Conservation (phyloP, 2,888 invertebrate species). For the Shargacucullia verbasci region DNA sequence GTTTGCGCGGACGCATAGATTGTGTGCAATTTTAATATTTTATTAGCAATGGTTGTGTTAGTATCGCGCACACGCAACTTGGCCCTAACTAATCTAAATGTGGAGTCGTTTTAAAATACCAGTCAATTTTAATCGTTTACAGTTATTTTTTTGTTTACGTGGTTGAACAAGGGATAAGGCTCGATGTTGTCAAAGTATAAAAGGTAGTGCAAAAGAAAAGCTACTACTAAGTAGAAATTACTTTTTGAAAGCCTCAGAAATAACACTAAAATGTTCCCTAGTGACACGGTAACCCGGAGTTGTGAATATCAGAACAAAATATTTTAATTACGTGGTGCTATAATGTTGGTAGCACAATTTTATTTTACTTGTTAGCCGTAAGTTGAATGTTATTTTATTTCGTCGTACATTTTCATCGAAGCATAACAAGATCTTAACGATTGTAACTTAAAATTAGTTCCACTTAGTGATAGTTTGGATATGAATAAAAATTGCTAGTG, state of each 20-base stretch:
- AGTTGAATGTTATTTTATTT: conserved; percentile 70
- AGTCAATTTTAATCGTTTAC: conserved; percentile 43
- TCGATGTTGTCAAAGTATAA: neutral
- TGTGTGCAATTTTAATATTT: conserved; percentile 83
- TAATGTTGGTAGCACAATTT: conserved; percentile 76
- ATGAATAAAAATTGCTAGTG: conserved; percentile 71
- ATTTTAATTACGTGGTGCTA: conserved; percentile 81
- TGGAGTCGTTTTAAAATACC: conserved; percentile 48
- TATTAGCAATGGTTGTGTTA: conserved; percentile 80
- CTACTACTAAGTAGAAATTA: neutral
- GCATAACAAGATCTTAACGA: conserved; percentile 52
- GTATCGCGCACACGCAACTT: conserved; percentile 68
- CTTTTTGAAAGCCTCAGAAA: conserved; percentile 1
- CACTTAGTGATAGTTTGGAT: conserved; percentile 74
- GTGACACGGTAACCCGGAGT: conserved; percentile 60
- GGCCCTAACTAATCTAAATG: conserved; percentile 45
- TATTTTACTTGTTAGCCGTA: conserved; percentile 64
- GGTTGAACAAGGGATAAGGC: conserved; percentile 9
- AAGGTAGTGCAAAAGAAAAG: neutral
- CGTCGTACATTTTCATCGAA: conserved; percentile 63
- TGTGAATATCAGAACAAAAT: conserved; percentile 80
- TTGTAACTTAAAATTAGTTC: conserved; percentile 61
- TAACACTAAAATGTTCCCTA: conserved; percentile 24
- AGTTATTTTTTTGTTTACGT: conserved; percentile 17
- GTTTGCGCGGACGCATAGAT: conserved; percentile 55